Evolutionary conservation across 2,797 vertebrate species (phyloP).

Genomic region (Aphelocoma californica): DNA sequence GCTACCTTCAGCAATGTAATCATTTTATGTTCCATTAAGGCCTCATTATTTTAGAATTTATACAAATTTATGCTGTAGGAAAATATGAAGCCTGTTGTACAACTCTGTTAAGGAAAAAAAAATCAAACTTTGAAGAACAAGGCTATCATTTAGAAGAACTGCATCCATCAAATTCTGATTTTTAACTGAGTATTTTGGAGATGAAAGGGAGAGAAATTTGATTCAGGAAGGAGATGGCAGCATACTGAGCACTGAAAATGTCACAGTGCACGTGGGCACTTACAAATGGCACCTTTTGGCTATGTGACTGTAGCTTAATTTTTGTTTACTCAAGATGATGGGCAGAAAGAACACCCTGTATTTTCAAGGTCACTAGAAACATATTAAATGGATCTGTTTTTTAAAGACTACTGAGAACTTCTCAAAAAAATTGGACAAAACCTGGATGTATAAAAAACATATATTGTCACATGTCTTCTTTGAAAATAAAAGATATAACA

Average conservation of each 20-base stretch:
- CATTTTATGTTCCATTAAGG: not conserved
- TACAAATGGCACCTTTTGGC: not conserved
- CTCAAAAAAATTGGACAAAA: not conserved
- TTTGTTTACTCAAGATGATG: not conserved
- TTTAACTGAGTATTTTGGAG: not conserved
- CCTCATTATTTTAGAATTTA: slow-evolving; percentile 12
- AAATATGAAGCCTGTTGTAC: not conserved
- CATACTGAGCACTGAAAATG: not conserved
- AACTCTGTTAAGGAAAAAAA: not conserved
- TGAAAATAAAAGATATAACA: not conserved
- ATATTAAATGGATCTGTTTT: not conserved
- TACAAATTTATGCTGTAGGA: not conserved
- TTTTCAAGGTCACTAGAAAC: not conserved
- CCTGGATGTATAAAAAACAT: not conserved
- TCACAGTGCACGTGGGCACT: not conserved
- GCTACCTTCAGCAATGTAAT: not conserved
- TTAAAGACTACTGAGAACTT: not conserved
- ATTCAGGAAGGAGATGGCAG: not conserved
- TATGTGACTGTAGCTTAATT: not conserved
- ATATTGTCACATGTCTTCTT: not conserved
- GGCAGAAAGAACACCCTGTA: not conserved
- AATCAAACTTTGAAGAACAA: not conserved
- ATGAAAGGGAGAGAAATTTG: not conserved
- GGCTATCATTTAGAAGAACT: not conserved
- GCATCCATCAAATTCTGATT: not conserved